Base-by-base conservation (phyloP, 2,888 invertebrate species). In the Rhagium mordax region DNA sequence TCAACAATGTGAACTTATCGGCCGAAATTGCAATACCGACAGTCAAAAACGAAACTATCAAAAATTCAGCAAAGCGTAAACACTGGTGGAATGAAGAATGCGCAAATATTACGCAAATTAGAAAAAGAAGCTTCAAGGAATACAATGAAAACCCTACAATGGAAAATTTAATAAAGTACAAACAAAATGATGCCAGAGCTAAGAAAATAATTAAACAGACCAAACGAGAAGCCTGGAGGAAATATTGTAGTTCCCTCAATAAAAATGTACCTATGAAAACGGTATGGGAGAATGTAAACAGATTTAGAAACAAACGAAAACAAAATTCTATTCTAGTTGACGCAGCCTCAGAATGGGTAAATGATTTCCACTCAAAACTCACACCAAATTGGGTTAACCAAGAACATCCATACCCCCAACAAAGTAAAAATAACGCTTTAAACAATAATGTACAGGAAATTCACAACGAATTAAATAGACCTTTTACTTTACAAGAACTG, bases 151-250 rank as follows among this genome's bases (percentile, higher is more conserved):
- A 57, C 8, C 57, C 57, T 7, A 57, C 24, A 4, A 3, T 57
- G n/a, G 15, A 27, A 6, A 57, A 57, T n/a, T 3, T 57, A 13
- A 15, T 4, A 7, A 7, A 57, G 13, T 57, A 57, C n/a, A 57
- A 57, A 57, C 29, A 20, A 3, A 27, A n/a, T 29, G 57, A 57
- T 27, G 57, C 57, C n/a, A 29, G 8, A 2, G 57, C 27, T 6
- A 57, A 24, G 27, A 57, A 57, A 57, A 24, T 13, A n/a, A 57
- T 27, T 27, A 57, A 57, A 57, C 15, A 57, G 15, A 16, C 57
- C 5, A 57, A 27, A n/a, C n/a, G 57, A 57, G 29, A 57, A n/a
- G 27, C 27, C 8, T 57, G 57, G 57, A 24, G 29, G n/a, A 29
- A 7, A 27, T 57, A 57, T 16, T 57, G 57, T 15, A 15, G 0